Evolutionary conservation across 1,140 invertebrate species (phyloP).

Genomic region (Bombus consobrinus): DNA sequence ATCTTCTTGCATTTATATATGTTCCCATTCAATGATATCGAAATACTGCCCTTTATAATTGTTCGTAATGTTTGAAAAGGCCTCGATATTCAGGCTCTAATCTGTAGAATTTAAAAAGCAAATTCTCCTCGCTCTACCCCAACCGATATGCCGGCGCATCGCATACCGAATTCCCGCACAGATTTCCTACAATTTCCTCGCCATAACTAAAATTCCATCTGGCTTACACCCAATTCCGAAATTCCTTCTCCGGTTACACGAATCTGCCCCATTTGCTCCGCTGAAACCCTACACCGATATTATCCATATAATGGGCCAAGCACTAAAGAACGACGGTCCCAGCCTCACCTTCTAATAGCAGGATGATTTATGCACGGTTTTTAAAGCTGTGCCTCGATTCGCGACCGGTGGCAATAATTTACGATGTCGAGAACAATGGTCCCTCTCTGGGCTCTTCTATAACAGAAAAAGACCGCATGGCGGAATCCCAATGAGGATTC

Average conservation of each 20-base stretch:
- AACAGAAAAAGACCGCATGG: constrained; percentile 44
- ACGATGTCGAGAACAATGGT: constrained; percentile 60
- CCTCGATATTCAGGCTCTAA: not conserved
- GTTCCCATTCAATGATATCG: no score
- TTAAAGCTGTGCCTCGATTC: constrained; percentile 16
- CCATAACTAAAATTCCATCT: not conserved
- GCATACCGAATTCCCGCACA: not conserved
- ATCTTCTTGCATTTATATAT: no score
- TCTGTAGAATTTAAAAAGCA: not conserved
- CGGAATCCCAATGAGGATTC: constrained; percentile 61
- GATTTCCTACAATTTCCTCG: not conserved
- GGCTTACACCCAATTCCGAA: not conserved
- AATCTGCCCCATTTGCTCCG: not conserved
- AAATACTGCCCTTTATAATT: no score
- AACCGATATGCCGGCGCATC: not conserved
- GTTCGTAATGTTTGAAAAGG: no score
- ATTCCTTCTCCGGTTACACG: no score
- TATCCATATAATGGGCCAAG: not conserved
- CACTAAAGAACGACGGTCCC: not conserved
- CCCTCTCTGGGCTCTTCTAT: not conserved
- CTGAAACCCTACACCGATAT: not conserved
- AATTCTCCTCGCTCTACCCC: not conserved
- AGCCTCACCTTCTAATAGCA: constrained; percentile 29
- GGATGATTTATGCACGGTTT: constrained; percentile 33
- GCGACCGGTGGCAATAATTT: constrained; percentile 47